Percentiles rank a stretch among this genome's conserved stretches.
These are phyloP conservation scores for Rhopilema esculentum DNA, from an alignment of 30 jellyfish, hydroid and myxozoan genomes.

Conservation along the genomic window DNA sequence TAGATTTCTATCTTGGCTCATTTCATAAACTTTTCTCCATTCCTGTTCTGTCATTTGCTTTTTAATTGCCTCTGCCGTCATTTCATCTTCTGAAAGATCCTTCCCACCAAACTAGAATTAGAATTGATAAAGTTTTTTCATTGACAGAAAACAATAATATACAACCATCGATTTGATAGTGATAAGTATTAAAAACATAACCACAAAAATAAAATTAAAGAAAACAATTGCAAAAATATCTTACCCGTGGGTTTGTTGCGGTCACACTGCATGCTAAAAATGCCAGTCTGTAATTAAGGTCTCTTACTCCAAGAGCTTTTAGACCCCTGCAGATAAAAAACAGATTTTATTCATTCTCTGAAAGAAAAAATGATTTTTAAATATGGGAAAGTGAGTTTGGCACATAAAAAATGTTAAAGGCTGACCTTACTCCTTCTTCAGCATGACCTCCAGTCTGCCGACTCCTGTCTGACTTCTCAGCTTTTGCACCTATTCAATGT, in stretches of 20 bases:
- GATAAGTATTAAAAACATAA: not conserved
- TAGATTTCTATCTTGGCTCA: slow-evolving; percentile 98
- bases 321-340: slow-evolving; percentile 75
- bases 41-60: slow-evolving; percentile 99
- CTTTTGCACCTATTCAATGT: slow-evolving; percentile 72
- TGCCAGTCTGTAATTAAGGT: slow-evolving; percentile 93
- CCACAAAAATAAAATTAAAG: not conserved
- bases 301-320: slow-evolving; percentile 98
- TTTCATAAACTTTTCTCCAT: slow-evolving; percentile 97
- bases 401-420: not conserved
- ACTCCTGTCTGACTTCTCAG: slow-evolving; percentile 82
- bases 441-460: slow-evolving; percentile 60
- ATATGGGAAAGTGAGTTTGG: not conserved
- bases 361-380: not conserved
- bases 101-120: slow-evolving; percentile 93
- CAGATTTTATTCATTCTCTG: not conserved
- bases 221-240: not conserved
- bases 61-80: slow-evolving; percentile 98
- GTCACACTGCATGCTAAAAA: slow-evolving; percentile 99
- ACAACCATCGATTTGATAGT: too few relatives aligned
- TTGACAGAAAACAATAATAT: not conserved
- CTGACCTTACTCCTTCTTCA: slow-evolving; percentile 80
- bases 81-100: slow-evolving; percentile 92
- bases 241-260: slow-evolving; percentile 93
- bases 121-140: not conserved